These are phyloP conservation scores for Trypoxylus dichotomus DNA, from an alignment of 1,140 invertebrate genomes.

Conservation along the genomic window DNA sequence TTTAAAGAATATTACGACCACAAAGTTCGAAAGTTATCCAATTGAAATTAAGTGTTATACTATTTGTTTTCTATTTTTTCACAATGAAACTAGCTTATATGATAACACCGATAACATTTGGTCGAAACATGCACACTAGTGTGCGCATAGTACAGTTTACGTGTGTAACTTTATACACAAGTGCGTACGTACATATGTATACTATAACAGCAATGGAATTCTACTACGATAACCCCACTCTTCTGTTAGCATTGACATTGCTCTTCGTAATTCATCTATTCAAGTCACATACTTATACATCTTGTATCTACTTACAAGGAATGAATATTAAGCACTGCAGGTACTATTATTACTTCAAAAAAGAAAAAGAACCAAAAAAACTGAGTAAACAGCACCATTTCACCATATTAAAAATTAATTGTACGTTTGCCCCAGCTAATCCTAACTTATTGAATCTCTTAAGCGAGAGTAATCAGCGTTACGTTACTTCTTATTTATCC, in stretches of 20 bases:
- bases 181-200: not conserved
- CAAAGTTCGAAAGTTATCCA: too few species aligned
- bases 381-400: too few species aligned
- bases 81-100: too few species aligned
- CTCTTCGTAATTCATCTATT: not conserved
- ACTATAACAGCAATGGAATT: not conserved
- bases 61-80: too few species aligned
- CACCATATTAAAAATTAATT: not conserved
- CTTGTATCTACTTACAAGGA: not conserved
- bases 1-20: too few species aligned
- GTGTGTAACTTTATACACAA: not conserved
- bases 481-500: not conserved
- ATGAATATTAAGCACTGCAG: not conserved
- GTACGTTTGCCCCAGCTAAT: not conserved
- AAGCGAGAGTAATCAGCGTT: not conserved
- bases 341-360: not conserved
- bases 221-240: not conserved
- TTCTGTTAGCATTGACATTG: not conserved
- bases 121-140: too few species aligned
- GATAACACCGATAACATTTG: too few species aligned
- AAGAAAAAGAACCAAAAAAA: not conserved
- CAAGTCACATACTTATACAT: not conserved
- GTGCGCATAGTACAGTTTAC: too few species aligned
- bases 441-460: not conserved
- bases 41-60: too few species aligned